Evolutionary conservation across 2,113 vertebrate genomes (phyloP), one percentile per base, ranked within the genome.

Genomic region (Meriones unguiculatus): DNA sequence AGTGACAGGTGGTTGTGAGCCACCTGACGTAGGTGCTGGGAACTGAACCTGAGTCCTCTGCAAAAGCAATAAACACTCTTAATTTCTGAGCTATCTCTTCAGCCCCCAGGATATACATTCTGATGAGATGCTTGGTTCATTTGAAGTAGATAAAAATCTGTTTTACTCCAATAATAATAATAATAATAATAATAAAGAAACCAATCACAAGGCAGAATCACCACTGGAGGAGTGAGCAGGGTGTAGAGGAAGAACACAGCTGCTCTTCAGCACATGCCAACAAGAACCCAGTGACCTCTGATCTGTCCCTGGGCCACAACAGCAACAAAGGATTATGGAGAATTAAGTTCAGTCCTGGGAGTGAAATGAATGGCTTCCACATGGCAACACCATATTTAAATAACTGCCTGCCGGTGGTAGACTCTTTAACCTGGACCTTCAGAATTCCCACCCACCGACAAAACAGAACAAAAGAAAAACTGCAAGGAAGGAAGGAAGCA

Each of bases 201-300:
- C 77, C 76, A 85, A 93, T 50, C 77, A 10, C 18, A 80, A 89
- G 54, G 69, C 22, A 38, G 86, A 30, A 30, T 77, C 54, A 76
- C 17, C 76, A 20, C 72, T 77, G n/a, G 52, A 75, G 59, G 78
- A 62, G 32, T 69, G n/a, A 30, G 24, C 17, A 38, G 59, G 20
- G 52, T 62, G 64, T 38, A 62, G 72, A 73, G 62, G 38, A 77
- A 46, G 73, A 70, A 7, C 17, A 12, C 11, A 2, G 57, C 10
- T 4, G 67, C 85, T 50, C 35, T 3, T 25, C 84, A 70, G 3
- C 3, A 5, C 0, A 0, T 4, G 7, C 35, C 38, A 7, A 3
- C 0, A 5, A 41, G 32, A 41, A 20, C 35, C 3, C 41, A 5
- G 50, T 2, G 14, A 30, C 8, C 57, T 22, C n/a, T 2, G 38